Conservation (phyloP, 2,797 vertebrate genomes). For the Serranus cabrilla region DNA sequence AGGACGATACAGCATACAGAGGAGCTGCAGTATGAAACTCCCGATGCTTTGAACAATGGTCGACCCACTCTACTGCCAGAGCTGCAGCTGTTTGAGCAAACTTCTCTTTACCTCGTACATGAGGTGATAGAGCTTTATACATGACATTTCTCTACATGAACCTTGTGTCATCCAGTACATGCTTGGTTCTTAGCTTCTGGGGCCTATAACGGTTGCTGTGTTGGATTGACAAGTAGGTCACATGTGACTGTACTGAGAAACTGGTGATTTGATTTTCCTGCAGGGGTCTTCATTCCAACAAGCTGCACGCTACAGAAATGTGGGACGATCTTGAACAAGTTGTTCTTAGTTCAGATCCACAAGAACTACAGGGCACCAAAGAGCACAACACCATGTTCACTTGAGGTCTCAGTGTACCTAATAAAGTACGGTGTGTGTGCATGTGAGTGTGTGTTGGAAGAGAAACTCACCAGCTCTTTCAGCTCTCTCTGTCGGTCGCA, state of each 20-base stretch:
- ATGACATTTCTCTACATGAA: constrained; percentile 2
- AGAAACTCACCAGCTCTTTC: constrained; percentile 94
- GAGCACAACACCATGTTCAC: neutral
- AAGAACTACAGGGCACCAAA: neutral
- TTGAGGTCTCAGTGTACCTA: constrained; percentile 8
- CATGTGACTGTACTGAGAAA: constrained; percentile 33
- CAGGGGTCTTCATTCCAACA: neutral
- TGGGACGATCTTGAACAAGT: constrained; percentile 13
- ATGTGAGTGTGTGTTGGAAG: constrained; percentile 28
- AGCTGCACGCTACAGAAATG: neutral
- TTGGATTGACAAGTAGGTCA: constrained; percentile 5
- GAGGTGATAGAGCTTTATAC: neutral
- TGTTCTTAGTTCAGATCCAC: constrained; percentile 9
- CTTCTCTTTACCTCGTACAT: neutral
- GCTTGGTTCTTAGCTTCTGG: neutral
- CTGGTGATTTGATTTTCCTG: constrained; percentile 17
- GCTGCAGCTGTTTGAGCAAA: neutral
- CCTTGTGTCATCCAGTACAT: neutral
- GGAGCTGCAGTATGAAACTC: neutral
- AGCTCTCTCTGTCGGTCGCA: constrained; percentile 98
- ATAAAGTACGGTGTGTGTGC: constrained; percentile 7
- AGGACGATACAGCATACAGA: neutral
- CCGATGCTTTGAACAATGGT: neutral
- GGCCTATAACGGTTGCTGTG: neutral
- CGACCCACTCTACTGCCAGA: neutral